Conservation (phyloP, 2,888 invertebrate genomes). For the Agrochola lychnidis region DNA sequence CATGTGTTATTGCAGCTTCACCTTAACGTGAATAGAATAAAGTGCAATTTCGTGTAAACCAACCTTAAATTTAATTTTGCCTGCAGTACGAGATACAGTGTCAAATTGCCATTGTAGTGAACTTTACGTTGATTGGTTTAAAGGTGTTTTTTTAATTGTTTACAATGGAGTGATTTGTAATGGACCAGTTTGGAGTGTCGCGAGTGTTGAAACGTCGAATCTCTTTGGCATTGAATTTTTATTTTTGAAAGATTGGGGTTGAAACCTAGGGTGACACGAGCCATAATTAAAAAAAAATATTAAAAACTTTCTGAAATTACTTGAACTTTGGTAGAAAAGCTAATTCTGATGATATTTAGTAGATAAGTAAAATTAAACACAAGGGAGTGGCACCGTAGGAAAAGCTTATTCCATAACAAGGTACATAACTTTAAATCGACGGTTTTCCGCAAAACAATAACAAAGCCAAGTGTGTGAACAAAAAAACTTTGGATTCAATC, state of each 20-base stretch:
- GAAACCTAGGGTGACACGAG: not conserved
- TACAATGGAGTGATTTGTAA: conserved; percentile 59
- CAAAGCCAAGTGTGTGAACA: conserved; percentile 12
- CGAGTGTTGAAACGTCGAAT: conserved; percentile 45
- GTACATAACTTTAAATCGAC: conserved; percentile 10
- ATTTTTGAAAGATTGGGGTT: not conserved
- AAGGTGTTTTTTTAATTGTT: conserved; percentile 40
- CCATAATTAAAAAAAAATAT: not conserved
- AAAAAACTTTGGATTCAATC: conserved; percentile 33
- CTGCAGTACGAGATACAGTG: conserved; percentile 24
- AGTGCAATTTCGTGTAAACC: conserved; percentile 49
- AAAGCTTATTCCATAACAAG: conserved; percentile 15
- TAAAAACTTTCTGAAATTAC: no score
- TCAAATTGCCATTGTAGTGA: conserved; percentile 23
- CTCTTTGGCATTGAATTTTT: conserved; percentile 35
- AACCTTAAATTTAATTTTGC: conserved; percentile 31
- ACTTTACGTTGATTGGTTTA: conserved; percentile 20
- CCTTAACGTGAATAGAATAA: conserved; percentile 21
- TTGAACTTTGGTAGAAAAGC: not conserved
- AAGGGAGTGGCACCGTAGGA: not conserved
- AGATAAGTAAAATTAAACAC: not conserved
- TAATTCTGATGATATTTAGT: not conserved
- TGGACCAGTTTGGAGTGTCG: conserved; percentile 56
- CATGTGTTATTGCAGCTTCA: not conserved
- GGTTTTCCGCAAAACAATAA: conserved; percentile 5